Base-by-base conservation (phyloP, 2,113 vertebrate genomes). In the Dryoscopus gambensis region DNA sequence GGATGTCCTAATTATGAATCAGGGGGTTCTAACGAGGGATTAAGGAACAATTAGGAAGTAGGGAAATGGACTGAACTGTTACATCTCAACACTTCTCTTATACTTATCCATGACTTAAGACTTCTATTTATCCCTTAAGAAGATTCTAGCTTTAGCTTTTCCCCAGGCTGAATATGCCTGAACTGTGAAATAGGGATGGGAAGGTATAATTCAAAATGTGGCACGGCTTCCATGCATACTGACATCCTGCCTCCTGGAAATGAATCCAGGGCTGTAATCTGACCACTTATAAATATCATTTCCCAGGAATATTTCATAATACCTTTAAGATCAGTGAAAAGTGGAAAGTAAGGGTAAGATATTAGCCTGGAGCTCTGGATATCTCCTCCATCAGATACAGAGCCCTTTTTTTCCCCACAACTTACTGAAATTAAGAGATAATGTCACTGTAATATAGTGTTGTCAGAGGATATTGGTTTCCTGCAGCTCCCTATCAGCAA, bases 91-190 rank as follows among this genome's bases (percentile, higher is more conserved):
- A 70, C 30, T 85, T 80, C 47, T 86, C 50, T 80, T 90, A 52
- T 5, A 67, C 50, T 90, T 77, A 92, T 23, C 83, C 60, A 78
- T 89, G 76, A 92, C 49, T 96, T 95, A 90, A 96, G 87, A 93
- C 84, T 89, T 76, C 64, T 81, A 44, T 80, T 96, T 88, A 95
- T 90, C 85, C 63, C 47, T 31, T 84, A 95, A 96, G 93, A 94
- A 82, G 95, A 96, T 96, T 91, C 84, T 67, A 82, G 87, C 39
- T 85, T 91, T 59, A 93, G 83, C 69, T 87, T 91, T 84, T 89
- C 69, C 80, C n/a, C 40, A 75, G 87, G 83, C 68, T 86, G 73
- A 94, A 67, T 24, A 60, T 1, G 31, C 10, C 47, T 59, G 47
- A 91, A 78, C 55, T 50, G 28, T 67, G 73, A 85, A 80, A 90